Conservation (phyloP, 2,113 vertebrate species). For the Fukomys damarensis region DNA sequence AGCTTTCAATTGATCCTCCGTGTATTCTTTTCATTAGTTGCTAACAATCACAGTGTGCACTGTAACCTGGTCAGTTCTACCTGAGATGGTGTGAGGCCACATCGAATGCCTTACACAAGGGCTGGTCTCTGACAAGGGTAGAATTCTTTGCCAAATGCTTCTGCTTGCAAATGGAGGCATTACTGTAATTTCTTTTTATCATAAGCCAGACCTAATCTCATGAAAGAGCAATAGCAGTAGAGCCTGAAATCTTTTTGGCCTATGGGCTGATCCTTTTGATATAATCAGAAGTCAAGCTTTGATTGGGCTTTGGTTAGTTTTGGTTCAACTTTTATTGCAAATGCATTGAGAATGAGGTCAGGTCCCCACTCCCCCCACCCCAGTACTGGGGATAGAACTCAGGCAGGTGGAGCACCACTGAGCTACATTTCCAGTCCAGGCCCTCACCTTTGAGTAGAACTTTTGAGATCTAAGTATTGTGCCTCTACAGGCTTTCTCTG, state of each 20-base stretch:
- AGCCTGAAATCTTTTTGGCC: not conserved
- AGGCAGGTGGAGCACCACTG: too few relatives aligned
- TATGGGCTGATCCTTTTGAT: not conserved
- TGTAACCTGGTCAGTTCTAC: too few relatives aligned
- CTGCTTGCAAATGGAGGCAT: not conserved
- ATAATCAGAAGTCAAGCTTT: not conserved
- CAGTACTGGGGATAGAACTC: too few relatives aligned
- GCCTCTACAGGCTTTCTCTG: not conserved
- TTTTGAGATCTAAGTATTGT: not conserved
- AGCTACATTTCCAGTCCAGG: not conserved
- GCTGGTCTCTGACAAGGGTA: too few relatives aligned
- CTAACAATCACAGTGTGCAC: too few relatives aligned
- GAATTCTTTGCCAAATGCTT: too few relatives aligned
- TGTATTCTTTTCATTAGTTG: too few relatives aligned
- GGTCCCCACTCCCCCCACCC: not conserved
- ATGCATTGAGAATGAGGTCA: not conserved
- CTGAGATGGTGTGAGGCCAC: too few relatives aligned
- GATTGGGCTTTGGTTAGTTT: not conserved
- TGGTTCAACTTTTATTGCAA: not conserved
- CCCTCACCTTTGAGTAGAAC: not conserved
- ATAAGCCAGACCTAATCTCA: not conserved
- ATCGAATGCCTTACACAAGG: too few relatives aligned
- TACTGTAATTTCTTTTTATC: not conserved
- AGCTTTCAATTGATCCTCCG: too few relatives aligned
- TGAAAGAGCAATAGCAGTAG: not conserved